Percentiles rank a stretch among this genome's conserved stretches.
Evolutionary conservation across 2,888 invertebrate genomes (phyloP).

Genomic region (Drosophila mettleri): DNA sequence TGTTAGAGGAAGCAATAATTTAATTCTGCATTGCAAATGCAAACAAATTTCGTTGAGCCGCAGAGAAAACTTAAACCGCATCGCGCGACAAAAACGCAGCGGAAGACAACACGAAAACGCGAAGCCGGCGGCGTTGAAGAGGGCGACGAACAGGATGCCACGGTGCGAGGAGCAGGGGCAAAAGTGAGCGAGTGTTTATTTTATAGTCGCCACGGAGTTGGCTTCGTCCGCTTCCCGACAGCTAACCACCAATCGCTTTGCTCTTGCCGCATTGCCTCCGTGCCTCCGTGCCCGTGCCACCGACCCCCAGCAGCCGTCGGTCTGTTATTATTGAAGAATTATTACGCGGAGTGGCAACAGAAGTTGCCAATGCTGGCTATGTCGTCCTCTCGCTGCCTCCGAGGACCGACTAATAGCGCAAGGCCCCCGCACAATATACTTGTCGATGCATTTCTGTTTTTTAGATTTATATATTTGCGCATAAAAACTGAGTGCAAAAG

Average conservation of each 20-base stretch:
- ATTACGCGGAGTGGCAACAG: conserved; percentile 65
- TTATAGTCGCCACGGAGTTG: conserved; percentile 71
- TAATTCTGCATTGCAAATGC: conserved; percentile 77
- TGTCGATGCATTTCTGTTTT: conserved; percentile 39
- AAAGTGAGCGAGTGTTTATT: conserved; percentile 76
- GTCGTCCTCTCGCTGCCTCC: neutral
- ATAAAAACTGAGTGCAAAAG: conserved; percentile 75
- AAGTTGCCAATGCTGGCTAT: conserved; percentile 64
- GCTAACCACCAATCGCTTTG: conserved; percentile 50
- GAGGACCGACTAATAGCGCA: conserved; percentile 66
- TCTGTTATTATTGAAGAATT: conserved; percentile 76
- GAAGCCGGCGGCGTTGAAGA: conserved; percentile 25
- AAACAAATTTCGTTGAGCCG: conserved; percentile 76
- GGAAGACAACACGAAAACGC: conserved; percentile 54
- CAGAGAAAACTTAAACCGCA: conserved; percentile 75
- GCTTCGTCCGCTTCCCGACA: conserved; percentile 37
- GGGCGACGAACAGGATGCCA: conserved; percentile 36
- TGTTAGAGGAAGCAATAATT: conserved; percentile 78
- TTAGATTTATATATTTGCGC: conserved; percentile 62
- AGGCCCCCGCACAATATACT: conserved; percentile 42
- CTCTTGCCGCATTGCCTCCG: conserved; percentile 30
- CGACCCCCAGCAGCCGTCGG: conserved; percentile 6
- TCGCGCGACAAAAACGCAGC: conserved; percentile 56
- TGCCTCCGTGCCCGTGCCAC: neutral
- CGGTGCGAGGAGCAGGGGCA: conserved; percentile 53